These are phyloP conservation scores for Nomada fabriciana DNA, from an alignment of 2,888 invertebrate genomes.

Conservation along the genomic window DNA sequence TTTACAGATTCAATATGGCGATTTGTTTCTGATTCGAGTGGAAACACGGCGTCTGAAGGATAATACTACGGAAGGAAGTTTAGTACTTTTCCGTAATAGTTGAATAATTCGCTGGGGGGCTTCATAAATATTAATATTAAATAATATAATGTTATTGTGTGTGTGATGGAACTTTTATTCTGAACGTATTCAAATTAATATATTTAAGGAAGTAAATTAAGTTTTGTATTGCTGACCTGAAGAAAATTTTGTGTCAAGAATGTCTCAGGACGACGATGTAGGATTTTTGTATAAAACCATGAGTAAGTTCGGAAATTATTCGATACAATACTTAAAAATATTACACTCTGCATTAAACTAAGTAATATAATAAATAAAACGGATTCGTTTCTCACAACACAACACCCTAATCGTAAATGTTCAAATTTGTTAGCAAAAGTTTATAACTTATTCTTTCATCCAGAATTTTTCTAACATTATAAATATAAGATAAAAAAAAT, in stretches of 20 bases:
- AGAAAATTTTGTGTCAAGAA: conserved; percentile 53
- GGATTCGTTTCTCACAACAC: not conserved
- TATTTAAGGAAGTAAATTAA: conserved; percentile 17
- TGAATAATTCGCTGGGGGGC: not conserved
- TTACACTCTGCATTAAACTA: not conserved
- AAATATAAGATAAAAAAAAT: not conserved
- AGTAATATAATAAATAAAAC: conserved; percentile 7
- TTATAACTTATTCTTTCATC: not conserved
- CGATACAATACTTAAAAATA: not conserved
- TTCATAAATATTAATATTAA: conserved; percentile 21
- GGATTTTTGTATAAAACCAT: conserved; percentile 83
- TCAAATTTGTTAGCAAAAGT: not conserved
- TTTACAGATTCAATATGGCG: conserved; percentile 68
- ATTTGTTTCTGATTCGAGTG: conserved; percentile 49
- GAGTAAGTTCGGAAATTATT: conserved; percentile 77
- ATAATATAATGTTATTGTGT: conserved; percentile 5
- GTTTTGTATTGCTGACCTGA: conserved; percentile 25
- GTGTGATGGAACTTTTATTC: not conserved
- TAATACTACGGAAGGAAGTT: conserved; percentile 51
- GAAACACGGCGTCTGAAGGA: conserved; percentile 63
- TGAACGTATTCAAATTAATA: conserved; percentile 17
- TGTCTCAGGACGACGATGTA: conserved; percentile 83
- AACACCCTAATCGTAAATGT: not conserved
- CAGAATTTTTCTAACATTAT: not conserved
- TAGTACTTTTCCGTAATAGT: conserved; percentile 13